These are phyloP conservation scores for Euleptes europaea DNA, from an alignment of 2,113 vertebrate genomes.

Conservation along the genomic window DNA sequence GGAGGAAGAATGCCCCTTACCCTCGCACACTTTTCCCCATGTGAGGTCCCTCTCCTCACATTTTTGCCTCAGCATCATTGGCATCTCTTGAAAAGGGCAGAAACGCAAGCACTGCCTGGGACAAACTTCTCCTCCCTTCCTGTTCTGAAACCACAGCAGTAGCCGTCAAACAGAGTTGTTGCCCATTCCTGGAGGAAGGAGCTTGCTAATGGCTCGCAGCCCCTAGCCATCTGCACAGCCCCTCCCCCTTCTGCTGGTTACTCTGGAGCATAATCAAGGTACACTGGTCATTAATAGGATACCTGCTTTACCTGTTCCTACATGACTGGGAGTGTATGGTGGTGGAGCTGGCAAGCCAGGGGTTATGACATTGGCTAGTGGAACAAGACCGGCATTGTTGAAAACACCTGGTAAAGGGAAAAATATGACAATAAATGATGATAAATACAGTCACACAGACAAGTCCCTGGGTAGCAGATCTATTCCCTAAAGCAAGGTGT, in stretches of 20 bases:
- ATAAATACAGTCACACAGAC: neutral
- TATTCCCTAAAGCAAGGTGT: conserved; percentile 16
- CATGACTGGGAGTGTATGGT: conserved; percentile 84
- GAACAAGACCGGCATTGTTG: conserved; percentile 93
- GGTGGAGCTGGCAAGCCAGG: conserved; percentile 87
- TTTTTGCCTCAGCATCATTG: neutral
- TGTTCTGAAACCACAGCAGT: neutral
- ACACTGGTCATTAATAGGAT: conserved; percentile 12
- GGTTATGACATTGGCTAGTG: conserved; percentile 89
- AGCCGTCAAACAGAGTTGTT: neutral
- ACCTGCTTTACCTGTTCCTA: conserved; percentile 84
- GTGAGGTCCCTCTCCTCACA: neutral
- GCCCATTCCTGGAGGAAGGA: neutral
- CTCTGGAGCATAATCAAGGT: neutral
- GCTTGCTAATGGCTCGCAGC: neutral
- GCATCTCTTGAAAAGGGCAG: neutral
- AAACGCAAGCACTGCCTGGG: neutral
- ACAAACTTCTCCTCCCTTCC: neutral
- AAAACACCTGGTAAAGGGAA: conserved; percentile 87
- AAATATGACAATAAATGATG: neutral
- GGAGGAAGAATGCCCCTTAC: neutral
- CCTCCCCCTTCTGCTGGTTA: neutral
- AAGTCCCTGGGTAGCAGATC: neutral
- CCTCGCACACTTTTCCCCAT: neutral
- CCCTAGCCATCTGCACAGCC: neutral